A percentile compares a stretch with the other conserved stretches of the same genome.
phyloP scores from a whole-genome alignment of 1,140 invertebrate genomes.

The Odontomachus brunneus region DNA sequence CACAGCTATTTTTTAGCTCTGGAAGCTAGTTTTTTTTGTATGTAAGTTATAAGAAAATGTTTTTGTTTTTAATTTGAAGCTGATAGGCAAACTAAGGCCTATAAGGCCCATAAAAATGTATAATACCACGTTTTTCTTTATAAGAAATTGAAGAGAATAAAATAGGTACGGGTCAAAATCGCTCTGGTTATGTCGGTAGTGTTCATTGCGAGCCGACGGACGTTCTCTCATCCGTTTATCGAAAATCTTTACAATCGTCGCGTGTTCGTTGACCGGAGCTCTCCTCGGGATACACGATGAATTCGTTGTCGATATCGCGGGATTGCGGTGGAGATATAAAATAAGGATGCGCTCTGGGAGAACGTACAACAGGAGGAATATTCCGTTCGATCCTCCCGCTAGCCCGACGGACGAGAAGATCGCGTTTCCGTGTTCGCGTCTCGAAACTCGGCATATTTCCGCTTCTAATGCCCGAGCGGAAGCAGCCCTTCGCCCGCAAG shows the following conservation, averaged over 20 bases:
- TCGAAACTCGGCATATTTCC: background rate
- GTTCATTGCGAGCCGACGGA: background rate
- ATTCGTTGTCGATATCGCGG: background rate
- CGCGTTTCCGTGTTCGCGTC: background rate
- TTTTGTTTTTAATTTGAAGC: too few relatives aligned
- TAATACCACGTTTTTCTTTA: too few relatives aligned
- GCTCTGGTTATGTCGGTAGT: too few relatives aligned
- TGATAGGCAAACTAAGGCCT: too few relatives aligned
- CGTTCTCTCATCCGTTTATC: conserved; percentile 25
- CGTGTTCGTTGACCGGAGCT: conserved; percentile 45
- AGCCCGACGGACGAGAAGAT: background rate
- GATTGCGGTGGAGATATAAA: background rate
- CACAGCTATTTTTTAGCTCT: too few relatives aligned
- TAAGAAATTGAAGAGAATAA: too few relatives aligned
- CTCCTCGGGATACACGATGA: background rate
- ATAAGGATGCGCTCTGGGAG: background rate
- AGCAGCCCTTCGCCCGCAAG: background rate
- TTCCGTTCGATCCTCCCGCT: conserved; percentile 1
- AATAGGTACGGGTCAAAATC: too few relatives aligned
- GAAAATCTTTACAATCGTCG: conserved; percentile 49
- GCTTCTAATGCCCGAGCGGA: background rate
- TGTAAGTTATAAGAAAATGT: too few relatives aligned
- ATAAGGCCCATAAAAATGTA: too few relatives aligned
- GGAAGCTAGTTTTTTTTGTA: too few relatives aligned
- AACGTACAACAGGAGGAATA: background rate